Base-by-base conservation (phyloP, 2,888 invertebrate genomes). In the Petrolisthes cinctipes region DNA sequence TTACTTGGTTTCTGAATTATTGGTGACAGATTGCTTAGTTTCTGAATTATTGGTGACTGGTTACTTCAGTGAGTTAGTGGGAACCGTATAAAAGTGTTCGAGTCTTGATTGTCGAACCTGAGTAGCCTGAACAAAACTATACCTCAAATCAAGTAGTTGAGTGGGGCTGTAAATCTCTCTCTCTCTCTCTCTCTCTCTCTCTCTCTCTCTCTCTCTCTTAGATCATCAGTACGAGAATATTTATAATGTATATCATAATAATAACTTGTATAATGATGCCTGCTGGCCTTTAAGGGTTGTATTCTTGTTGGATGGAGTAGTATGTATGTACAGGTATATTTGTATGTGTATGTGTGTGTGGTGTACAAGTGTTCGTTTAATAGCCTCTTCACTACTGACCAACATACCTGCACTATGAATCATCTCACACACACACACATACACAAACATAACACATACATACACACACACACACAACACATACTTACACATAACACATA, bases 401-500 rank as follows among this genome's bases (percentile, higher is more conserved):
- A 37, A 37, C 37, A 37, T 37, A 37, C 37, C 37, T 37, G 37
- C 37, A 37, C 37, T 37, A 37, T 37, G 37, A 37, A 37, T 37
- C 37, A 37, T 37, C 37, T 1, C 37, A 37, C 37, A 37, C 37
- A 37, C 37, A 37, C 37, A 37, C 83, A 51, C 4, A 56, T 73
- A 56, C 54, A 85, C 56, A 56, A 11, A 66, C 23, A 82, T 83
- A 85, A 37, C 37, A 37, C 37, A 37, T 37, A 37, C 37, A 37
- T 37, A 37, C 37, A 37, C 37, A 37, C 37, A 66, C 54, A 80
- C 37, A 83, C 37, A 61, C 56, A 78, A 37, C 37, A 37, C 37
- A 37, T 37, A 37, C n/a, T n/a, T n/a, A n/a, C n/a, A n/a, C n/a
- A n/a, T n/a, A n/a, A 76, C 37, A 71, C 23, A 61, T 37, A 73